Conservation (phyloP, 2,113 vertebrate genomes). For the Macrotus californicus region DNA sequence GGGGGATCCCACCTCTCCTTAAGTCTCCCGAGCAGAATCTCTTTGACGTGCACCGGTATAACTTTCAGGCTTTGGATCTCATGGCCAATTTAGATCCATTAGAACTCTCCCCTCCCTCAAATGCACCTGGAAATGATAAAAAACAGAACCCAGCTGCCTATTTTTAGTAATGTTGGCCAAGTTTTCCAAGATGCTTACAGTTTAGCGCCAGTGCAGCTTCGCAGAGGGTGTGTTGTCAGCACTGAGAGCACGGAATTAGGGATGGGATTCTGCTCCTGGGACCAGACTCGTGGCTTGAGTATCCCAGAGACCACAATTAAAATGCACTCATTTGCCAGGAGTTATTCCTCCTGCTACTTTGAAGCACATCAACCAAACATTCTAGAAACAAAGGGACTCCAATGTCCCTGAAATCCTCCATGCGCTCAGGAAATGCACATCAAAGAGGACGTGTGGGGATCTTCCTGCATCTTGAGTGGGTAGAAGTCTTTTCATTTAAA, state of each 20-base stretch:
- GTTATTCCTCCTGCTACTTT: background rate
- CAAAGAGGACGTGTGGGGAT: background rate
- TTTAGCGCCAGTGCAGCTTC: background rate
- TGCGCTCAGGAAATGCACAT: background rate
- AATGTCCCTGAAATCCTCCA: background rate
- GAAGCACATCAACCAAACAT: background rate
- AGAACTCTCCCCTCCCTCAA: constrained; percentile 30
- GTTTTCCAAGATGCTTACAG: constrained; percentile 58
- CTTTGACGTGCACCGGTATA: background rate
- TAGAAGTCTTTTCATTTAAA: background rate
- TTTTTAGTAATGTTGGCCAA: constrained; percentile 49
- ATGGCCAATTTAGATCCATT: background rate
- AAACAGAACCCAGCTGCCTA: constrained; percentile 17
- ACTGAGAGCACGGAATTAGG: background rate
- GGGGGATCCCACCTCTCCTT: background rate
- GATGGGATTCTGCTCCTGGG: rapidly evolving
- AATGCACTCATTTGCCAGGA: background rate
- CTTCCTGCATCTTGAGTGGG: background rate
- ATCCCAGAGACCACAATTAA: background rate
- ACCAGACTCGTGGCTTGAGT: background rate
- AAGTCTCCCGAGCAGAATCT: background rate
- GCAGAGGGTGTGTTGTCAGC: constrained; percentile 52
- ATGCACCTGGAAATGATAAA: constrained; percentile 63
- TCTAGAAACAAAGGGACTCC: background rate
- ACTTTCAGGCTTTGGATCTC: background rate